phyloP scores from a whole-genome alignment of 2,113 vertebrate genomes.

The Periophthalmodon schlosseri region DNA sequence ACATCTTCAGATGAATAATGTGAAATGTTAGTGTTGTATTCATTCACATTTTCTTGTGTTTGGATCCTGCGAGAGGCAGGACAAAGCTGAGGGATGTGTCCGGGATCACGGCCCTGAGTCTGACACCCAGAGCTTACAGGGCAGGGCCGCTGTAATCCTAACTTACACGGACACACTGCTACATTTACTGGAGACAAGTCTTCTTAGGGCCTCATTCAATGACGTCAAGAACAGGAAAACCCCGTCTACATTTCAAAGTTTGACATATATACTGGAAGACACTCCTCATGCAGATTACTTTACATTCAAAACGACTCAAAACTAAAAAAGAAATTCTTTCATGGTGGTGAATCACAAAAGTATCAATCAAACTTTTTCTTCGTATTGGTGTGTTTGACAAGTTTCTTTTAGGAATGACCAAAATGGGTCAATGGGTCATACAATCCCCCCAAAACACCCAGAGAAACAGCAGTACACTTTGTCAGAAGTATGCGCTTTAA shows the following conservation, averaged over 20 bases:
- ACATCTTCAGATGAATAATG: too few relatives aligned
- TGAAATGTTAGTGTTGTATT: background rate
- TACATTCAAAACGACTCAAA: background rate
- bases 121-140: constrained; percentile 16
- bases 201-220: background rate
- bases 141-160: constrained; percentile 17
- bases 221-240: background rate
- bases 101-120: constrained; percentile 6
- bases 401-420: too few relatives aligned
- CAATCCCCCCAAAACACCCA: too few relatives aligned
- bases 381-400: too few relatives aligned
- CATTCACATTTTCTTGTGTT: background rate
- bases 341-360: too few relatives aligned
- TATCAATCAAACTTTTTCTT: too few relatives aligned
- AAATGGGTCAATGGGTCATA: too few relatives aligned
- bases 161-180: background rate
- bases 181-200: background rate
- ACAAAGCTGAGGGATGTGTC: constrained; percentile 23
- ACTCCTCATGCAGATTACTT: background rate
- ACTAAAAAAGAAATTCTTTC: too few relatives aligned
- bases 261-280: background rate
- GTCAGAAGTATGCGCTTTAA: too few relatives aligned
- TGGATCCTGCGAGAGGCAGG: constrained; percentile 8
- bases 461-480: too few relatives aligned
- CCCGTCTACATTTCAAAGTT: background rate